A percentile compares a stretch with the other conserved stretches of the same genome.
Conservation (phyloP, 2,797 vertebrate genomes). For the Characodon lateralis region DNA sequence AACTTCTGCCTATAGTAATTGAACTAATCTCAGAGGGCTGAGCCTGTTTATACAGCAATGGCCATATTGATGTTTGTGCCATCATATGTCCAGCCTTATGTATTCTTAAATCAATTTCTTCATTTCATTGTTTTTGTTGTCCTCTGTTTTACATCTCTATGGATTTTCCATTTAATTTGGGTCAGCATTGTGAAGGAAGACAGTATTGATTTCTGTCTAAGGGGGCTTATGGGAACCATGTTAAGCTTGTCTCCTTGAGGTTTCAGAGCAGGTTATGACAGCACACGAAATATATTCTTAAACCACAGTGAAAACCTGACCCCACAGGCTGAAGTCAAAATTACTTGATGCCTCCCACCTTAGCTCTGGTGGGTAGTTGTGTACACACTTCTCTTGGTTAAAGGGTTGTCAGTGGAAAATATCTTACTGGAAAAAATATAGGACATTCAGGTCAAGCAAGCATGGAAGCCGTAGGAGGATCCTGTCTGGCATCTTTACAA, state of each 20-base stretch:
- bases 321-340: conserved; percentile 51
- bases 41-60: conserved; percentile 52
- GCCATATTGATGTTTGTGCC: conserved; percentile 58
- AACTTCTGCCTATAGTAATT: conserved; percentile 44
- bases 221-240: conserved; percentile 68
- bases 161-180: conserved; percentile 82
- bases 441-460: conserved; percentile 41
- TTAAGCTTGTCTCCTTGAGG: conserved; percentile 69
- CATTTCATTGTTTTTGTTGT: conserved; percentile 74
- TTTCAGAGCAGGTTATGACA: conserved; percentile 69
- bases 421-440: conserved; percentile 51
- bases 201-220: conserved; percentile 79
- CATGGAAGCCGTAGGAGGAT: conserved; percentile 62
- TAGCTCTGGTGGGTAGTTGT: conserved; percentile 45
- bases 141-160: conserved; percentile 76
- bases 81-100: conserved; percentile 53
- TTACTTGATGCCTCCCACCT: conserved; percentile 50
- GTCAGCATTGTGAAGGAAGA: conserved; percentile 77
- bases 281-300: conserved; percentile 51
- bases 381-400: conserved; percentile 29
- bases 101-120: conserved; percentile 67
- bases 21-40: conserved; percentile 47
- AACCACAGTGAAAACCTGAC: conserved; percentile 60
- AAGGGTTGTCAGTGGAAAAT: conserved; percentile 38
- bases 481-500: conserved; percentile 41